Base-by-base conservation (phyloP, 2,888 invertebrate genomes). In the Notodonta ziczac region DNA sequence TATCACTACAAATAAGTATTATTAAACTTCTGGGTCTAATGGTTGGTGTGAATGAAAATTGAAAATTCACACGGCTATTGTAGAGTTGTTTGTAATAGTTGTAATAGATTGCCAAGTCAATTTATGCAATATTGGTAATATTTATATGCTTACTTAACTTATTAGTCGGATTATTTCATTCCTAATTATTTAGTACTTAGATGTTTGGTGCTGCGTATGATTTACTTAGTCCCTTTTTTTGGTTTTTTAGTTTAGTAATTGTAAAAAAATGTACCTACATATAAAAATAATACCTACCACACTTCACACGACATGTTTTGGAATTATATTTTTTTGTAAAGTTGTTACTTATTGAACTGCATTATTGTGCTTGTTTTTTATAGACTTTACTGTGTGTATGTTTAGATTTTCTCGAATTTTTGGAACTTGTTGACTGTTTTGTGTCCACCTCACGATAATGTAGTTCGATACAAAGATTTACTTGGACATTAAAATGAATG, bases 301-400 rank as follows among this genome's bases (percentile, higher is more conserved):
- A 63, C 56, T 65, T 65, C 63, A 62, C 73, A 55, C 50, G 56
- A 65, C 67, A 67, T 66, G 63, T 82, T 78, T 81, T 76, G 67
- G 72, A 70, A 67, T 74, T 76, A 70, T 78, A 75, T 77, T 78
- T 73, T 81, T 82, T 82, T 80, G 78, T 76, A 74, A 81, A 77
- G 68, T 81, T 84, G 80, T 86, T 85, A 77, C 81, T 80, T 72
- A 84, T 87, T 86, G 83, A 87, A 87, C 87, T 86, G 80, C 87
- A 85, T 87, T 87, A 87, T 84, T 82, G 82, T 88, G 82, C 67
- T 77, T 67, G 65, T 80, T 81, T 24, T 24, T 82, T 80, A 71
- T 78, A 81, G 74, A 76, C 72, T 75, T 74, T 77, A 76, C 70
- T 76, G 70, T 79, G 69, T 76, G 70, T 79, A 76, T 75, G 77